phyloP scores from a whole-genome alignment of 1,140 invertebrate species.

The Apocrypta bakeri region DNA sequence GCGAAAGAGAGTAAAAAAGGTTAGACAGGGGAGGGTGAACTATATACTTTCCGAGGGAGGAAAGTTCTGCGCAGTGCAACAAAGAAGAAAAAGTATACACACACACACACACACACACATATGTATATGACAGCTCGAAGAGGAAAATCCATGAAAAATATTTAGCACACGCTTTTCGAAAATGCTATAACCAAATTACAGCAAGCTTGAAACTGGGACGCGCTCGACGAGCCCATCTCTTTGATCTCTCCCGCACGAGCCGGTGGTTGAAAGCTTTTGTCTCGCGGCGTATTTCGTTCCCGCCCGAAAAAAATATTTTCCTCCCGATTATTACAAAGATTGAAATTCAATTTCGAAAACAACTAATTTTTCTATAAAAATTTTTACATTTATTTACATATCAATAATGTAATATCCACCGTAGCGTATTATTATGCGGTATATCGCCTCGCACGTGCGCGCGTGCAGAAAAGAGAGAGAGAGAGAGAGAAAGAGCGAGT shows the following conservation, averaged over 20 bases:
- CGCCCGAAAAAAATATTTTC: too few relatives aligned
- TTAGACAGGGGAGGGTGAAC: not conserved
- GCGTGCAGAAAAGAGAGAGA: not conserved
- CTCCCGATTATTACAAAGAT: too few relatives aligned
- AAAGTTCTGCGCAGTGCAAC: not conserved
- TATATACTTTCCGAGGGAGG: conserved; percentile 33
- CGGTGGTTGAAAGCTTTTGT: too few relatives aligned
- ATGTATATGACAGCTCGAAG: not conserved
- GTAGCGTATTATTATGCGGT: too few relatives aligned
- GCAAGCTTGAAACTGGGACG: not conserved
- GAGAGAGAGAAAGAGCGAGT: not conserved
- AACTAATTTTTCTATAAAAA: too few relatives aligned
- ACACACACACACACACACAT: too few relatives aligned
- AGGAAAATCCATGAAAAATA: not conserved
- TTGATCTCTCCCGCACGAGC: not conserved
- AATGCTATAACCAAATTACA: not conserved
- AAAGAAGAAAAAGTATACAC: not conserved
- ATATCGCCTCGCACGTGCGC: not conserved
- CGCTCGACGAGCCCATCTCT: not conserved
- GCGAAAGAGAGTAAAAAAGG: conserved; percentile 15
- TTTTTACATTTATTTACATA: too few relatives aligned
- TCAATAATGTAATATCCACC: too few relatives aligned
- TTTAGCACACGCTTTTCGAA: not conserved
- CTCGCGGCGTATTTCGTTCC: too few relatives aligned
- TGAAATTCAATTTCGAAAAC: too few relatives aligned